Conservation (phyloP, 1,140 invertebrate species). For the Phocides pigmalion region DNA sequence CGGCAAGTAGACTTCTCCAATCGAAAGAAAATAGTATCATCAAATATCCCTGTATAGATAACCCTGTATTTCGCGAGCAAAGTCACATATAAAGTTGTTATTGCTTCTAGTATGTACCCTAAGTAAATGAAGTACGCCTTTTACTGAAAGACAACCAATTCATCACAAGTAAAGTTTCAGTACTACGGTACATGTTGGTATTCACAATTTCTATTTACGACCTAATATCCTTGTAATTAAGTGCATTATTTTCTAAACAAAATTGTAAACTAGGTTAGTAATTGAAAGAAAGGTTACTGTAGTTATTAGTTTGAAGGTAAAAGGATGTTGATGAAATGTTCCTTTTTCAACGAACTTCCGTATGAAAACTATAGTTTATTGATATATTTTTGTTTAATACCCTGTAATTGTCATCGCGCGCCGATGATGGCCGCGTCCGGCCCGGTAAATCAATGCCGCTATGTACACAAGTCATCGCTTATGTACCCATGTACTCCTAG, state of each 20-base stretch:
- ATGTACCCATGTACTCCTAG: slow-evolving; percentile 69
- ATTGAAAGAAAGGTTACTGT: neutral
- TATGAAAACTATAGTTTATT: slow-evolving; percentile 6
- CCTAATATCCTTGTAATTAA: neutral
- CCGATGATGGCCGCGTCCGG: slow-evolving; percentile 72
- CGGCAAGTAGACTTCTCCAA: no score
- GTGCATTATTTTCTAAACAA: neutral
- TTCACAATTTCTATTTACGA: neutral
- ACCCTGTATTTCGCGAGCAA: no score
- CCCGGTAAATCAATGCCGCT: slow-evolving; percentile 78
- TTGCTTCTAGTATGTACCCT: no score
- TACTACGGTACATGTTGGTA: neutral
- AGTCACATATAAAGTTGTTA: no score
- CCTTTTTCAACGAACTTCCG: neutral
- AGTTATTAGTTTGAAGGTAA: neutral
- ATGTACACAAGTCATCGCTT: slow-evolving; percentile 79
- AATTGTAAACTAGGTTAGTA: neutral
- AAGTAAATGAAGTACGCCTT: no score
- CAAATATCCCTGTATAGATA: no score
- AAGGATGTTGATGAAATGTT: neutral
- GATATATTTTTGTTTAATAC: slow-evolving; percentile 61
- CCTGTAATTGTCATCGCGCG: slow-evolving; percentile 59
- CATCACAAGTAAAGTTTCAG: neutral
- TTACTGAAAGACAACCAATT: neutral
- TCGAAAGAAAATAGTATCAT: no score